These are phyloP conservation scores for Bothrops jararaca DNA, from an alignment of 2,113 vertebrate genomes.

Conservation along the genomic window DNA sequence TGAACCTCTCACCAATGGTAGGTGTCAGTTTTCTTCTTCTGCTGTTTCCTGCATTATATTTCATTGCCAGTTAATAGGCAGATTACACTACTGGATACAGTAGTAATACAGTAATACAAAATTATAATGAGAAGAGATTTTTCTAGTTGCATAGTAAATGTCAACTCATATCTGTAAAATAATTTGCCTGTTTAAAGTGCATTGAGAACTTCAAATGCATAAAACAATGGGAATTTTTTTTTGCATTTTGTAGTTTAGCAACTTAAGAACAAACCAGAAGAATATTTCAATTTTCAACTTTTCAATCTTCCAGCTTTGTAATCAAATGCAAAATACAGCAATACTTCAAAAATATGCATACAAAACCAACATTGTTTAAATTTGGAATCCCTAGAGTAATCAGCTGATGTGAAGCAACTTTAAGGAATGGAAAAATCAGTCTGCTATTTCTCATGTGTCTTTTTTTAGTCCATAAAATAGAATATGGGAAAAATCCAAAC, in stretches of 20 bases:
- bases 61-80: neutral
- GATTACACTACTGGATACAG: neutral
- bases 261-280: constrained; percentile 48
- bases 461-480: constrained; percentile 53
- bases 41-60: constrained; percentile 11
- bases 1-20: neutral
- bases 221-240: neutral
- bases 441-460: constrained; percentile 61
- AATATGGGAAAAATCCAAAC: constrained; percentile 53
- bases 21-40: constrained; percentile 10
- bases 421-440: constrained; percentile 63
- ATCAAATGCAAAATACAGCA: constrained; percentile 65
- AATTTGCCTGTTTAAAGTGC: constrained; percentile 5
- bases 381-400: constrained; percentile 68
- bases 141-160: constrained; percentile 22
- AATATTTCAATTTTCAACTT: constrained; percentile 12
- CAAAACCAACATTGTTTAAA: constrained; percentile 63
- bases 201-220: constrained; percentile 10
- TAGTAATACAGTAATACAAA: neutral
- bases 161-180: constrained; percentile 15
- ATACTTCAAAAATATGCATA: constrained; percentile 40
- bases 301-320: constrained; percentile 61
- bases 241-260: neutral
- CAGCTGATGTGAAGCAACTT: constrained; percentile 58
- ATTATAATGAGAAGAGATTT: neutral